Evolutionary conservation across 2,797 vertebrate genomes (phyloP).

Genomic region (Hydrolagus colliei): DNA sequence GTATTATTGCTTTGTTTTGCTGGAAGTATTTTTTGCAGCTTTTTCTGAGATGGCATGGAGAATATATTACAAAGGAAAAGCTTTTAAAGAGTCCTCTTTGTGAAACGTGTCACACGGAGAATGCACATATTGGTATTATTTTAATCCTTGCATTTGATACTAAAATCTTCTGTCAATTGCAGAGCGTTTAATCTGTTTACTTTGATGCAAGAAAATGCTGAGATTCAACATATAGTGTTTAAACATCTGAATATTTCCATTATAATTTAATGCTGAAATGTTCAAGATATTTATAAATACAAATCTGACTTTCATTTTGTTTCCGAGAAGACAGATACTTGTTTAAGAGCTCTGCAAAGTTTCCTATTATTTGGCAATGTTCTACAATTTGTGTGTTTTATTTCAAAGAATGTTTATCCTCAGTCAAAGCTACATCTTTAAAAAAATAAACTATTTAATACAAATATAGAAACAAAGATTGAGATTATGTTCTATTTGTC

Average conservation of each 20-base stretch:
- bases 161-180: too few relatives aligned
- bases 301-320: neutral
- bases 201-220: too few relatives aligned
- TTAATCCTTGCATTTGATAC: too few relatives aligned
- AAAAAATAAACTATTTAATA: constrained; percentile 7
- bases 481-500: neutral
- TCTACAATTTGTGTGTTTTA: neutral
- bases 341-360: neutral
- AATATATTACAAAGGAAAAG: neutral
- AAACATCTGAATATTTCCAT: neutral
- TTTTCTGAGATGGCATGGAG: neutral
- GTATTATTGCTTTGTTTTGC: neutral
- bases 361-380: neutral
- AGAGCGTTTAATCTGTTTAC: too few relatives aligned
- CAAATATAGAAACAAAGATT: neutral
- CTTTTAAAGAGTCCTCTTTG: neutral
- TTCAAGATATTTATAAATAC: constrained; percentile 15
- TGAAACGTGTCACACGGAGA: neutral
- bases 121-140: too few relatives aligned
- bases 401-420: neutral
- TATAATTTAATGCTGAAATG: neutral
- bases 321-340: neutral
- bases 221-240: neutral
- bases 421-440: neutral
- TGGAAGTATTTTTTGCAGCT: neutral